These are phyloP conservation scores for Rhagium mordax DNA, from an alignment of 2,888 invertebrate genomes.

Conservation along the genomic window DNA sequence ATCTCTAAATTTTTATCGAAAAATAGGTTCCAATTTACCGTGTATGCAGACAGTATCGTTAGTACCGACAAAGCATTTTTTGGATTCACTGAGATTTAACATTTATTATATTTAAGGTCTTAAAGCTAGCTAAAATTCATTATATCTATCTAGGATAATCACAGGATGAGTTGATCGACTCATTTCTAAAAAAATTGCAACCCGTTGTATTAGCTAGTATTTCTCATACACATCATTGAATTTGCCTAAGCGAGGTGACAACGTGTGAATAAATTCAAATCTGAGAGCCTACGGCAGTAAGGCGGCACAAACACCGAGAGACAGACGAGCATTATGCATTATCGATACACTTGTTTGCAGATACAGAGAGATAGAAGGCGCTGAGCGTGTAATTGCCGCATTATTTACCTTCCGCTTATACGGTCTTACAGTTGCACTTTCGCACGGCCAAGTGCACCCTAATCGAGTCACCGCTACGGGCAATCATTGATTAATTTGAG, in stretches of 20 bases:
- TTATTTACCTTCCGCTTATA: slow-evolving; percentile 67
- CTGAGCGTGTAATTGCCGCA: slow-evolving; percentile 65
- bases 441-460: slow-evolving; percentile 57
- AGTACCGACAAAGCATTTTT: too few species aligned
- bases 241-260: background rate
- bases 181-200: too few species aligned
- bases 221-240: background rate
- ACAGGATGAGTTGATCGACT: too few species aligned
- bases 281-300: slow-evolving; percentile 8
- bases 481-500: background rate
- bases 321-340: slow-evolving; percentile 16
- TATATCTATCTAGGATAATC: too few species aligned
- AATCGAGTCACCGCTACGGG: slow-evolving; percentile 26
- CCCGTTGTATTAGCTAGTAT: too few species aligned
- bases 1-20: too few species aligned
- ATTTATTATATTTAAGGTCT: too few species aligned
- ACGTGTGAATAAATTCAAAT: slow-evolving; percentile 20
- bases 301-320: slow-evolving; percentile 1
- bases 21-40: too few species aligned
- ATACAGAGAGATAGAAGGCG: slow-evolving; percentile 60
- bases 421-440: slow-evolving; percentile 65
- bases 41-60: too few species aligned
- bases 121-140: too few species aligned
- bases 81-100: too few species aligned
- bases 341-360: slow-evolving; percentile 59